phyloP scores from a whole-genome alignment of 2,888 invertebrate genomes.

The Parnassius smintheus region DNA sequence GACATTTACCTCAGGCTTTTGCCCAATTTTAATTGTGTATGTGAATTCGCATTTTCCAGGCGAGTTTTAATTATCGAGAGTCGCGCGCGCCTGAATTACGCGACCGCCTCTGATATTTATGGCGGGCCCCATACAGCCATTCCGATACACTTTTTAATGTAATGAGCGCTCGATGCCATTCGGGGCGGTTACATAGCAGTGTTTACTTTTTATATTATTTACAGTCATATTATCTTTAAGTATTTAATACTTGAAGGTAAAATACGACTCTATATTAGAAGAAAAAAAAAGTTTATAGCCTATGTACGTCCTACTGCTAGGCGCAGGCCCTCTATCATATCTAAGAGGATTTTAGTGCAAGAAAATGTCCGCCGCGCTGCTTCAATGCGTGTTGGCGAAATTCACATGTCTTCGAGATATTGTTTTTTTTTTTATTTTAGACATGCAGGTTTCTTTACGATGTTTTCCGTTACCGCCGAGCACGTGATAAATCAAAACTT shows the following conservation, averaged over 20 bases:
- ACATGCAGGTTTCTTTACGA: too few species aligned
- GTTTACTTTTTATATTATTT: conserved; percentile 7
- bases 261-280: too few species aligned
- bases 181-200: conserved; percentile 15
- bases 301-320: too few species aligned
- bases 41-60: conserved; percentile 76
- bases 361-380: too few species aligned
- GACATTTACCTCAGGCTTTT: conserved; percentile 64
- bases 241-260: background rate
- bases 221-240: background rate
- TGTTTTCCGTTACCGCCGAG: too few species aligned
- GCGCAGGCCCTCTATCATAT: too few species aligned
- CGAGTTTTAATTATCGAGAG: conserved; percentile 81
- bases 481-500: too few species aligned
- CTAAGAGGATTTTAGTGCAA: too few species aligned
- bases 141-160: conserved; percentile 81
- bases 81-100: conserved; percentile 77
- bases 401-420: too few species aligned
- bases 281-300: too few species aligned
- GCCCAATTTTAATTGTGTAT: conserved; percentile 78
- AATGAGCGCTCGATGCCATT: conserved; percentile 68
- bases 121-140: conserved; percentile 61
- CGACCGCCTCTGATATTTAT: conserved; percentile 82
- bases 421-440: too few species aligned
- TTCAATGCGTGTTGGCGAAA: too few species aligned